Percentiles rank a stretch among this genome's conserved stretches.
phyloP scores from a whole-genome alignment of 1,140 invertebrate species.

The Lethrus apterus region DNA sequence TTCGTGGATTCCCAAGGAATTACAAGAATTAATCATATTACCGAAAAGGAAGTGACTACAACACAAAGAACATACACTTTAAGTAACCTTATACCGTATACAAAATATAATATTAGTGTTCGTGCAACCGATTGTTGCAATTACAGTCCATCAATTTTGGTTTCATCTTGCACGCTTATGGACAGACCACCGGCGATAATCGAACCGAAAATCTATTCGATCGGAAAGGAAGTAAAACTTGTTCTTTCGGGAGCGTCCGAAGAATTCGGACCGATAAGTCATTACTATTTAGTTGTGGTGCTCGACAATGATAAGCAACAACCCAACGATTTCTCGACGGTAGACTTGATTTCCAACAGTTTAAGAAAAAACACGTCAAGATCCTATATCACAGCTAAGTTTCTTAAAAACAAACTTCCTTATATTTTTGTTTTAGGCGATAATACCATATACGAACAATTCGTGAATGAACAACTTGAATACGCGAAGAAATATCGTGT shows the following conservation, averaged over 20 bases:
- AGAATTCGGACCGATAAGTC: conserved; percentile 95
- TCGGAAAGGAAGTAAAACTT: conserved; percentile 82
- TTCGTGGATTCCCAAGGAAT: conserved; percentile 90
- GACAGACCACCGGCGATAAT: conserved; percentile 93
- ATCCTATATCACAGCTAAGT: conserved; percentile 89
- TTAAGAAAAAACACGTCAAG: conserved; percentile 57
- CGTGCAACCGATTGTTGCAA: conserved; percentile 75
- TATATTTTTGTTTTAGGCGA: conserved; percentile 86
- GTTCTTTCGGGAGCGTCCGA: conserved; percentile 91
- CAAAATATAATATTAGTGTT: conserved; percentile 90
- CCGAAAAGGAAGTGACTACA: conserved; percentile 62
- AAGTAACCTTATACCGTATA: conserved; percentile 84
- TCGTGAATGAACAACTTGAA: conserved; percentile 82
- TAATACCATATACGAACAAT: conserved; percentile 81
- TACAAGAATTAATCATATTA: conserved; percentile 62
- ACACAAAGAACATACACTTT: conserved; percentile 68
- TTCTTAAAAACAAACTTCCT: conserved; percentile 82
- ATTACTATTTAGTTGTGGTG: conserved; percentile 94
- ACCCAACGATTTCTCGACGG: conserved; percentile 77
- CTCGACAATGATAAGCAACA: conserved; percentile 72
- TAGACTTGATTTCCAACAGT: conserved; percentile 81
- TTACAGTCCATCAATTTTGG: conserved; percentile 82
- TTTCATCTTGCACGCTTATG: conserved; percentile 91
- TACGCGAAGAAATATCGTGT: conserved; percentile 75
- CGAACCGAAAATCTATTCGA: conserved; percentile 85